Evolutionary conservation across 2,888 invertebrate species (phyloP).

Genomic region (Nephrotoma flavescens): DNA sequence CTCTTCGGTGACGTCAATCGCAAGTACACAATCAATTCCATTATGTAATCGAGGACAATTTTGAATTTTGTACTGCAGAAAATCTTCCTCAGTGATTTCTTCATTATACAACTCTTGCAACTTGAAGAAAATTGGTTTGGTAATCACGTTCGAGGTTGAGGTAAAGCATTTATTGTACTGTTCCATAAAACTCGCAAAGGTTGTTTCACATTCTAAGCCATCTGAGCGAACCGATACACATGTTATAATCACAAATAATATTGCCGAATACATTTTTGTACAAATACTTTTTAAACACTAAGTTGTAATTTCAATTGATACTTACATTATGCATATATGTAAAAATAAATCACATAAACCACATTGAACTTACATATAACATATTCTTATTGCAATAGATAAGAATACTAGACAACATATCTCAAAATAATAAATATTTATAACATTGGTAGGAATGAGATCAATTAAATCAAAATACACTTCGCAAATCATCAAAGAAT

Average conservation of each 20-base stretch:
- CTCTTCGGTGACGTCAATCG: neutral
- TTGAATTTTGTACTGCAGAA: neutral
- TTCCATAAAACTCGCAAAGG: neutral
- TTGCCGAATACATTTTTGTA: neutral
- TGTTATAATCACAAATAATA: neutral
- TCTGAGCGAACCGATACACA: neutral
- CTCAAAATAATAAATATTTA: neutral
- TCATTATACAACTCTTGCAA: neutral
- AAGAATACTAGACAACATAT: neutral
- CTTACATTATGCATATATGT: neutral
- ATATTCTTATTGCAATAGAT: neutral
- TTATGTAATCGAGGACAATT: neutral
- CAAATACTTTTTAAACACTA: neutral
- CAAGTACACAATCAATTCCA: neutral
- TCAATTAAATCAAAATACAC: too few species aligned
- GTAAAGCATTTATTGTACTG: neutral
- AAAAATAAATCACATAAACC: neutral
- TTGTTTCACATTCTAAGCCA: neutral
- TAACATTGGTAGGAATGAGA: too few species aligned
- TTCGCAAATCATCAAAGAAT: too few species aligned
- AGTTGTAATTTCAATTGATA: neutral
- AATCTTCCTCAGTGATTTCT: neutral
- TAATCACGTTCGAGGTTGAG: neutral
- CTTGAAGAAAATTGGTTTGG: neutral
- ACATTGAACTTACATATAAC: neutral